phyloP scores from a whole-genome alignment of 2,113 vertebrate species.

The Danio rerio region DNA sequence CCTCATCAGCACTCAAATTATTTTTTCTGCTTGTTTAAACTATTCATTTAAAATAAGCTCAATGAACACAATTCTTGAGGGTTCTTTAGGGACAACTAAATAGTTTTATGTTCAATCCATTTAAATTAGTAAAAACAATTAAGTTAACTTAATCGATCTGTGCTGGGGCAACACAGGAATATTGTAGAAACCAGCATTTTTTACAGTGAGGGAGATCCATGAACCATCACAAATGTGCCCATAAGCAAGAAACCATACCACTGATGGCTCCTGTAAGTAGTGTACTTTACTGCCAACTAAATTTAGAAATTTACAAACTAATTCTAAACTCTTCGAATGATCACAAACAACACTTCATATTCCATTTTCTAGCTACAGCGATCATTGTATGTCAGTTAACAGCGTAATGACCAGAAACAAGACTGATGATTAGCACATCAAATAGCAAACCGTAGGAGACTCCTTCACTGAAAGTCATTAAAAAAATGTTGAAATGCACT shows the following conservation, averaged over 20 bases:
- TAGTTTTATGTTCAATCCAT: no score
- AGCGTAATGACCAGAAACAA: slow-evolving; percentile 2
- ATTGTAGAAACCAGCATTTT: no score
- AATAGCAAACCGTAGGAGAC: neutral
- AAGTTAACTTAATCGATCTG: no score
- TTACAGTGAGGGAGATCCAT: neutral
- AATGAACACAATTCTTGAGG: no score
- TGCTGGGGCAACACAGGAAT: no score
- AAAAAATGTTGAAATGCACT: neutral
- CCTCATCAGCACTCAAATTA: no score
- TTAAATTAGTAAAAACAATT: no score
- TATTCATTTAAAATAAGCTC: no score
- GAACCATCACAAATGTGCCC: neutral
- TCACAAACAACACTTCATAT: neutral
- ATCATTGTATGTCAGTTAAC: neutral
- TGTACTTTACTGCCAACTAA: neutral
- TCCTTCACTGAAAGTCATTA: neutral
- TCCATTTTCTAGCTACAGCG: neutral
- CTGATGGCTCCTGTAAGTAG: neutral
- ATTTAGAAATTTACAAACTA: neutral
- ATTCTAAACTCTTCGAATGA: neutral
- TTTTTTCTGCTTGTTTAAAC: no score
- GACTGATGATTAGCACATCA: neutral
- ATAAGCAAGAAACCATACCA: neutral
- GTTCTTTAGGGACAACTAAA: no score